Evolutionary conservation across 2,797 vertebrate species (phyloP), one percentile per base, ranked within the genome.

Genomic region (Tapirus indicus): DNA sequence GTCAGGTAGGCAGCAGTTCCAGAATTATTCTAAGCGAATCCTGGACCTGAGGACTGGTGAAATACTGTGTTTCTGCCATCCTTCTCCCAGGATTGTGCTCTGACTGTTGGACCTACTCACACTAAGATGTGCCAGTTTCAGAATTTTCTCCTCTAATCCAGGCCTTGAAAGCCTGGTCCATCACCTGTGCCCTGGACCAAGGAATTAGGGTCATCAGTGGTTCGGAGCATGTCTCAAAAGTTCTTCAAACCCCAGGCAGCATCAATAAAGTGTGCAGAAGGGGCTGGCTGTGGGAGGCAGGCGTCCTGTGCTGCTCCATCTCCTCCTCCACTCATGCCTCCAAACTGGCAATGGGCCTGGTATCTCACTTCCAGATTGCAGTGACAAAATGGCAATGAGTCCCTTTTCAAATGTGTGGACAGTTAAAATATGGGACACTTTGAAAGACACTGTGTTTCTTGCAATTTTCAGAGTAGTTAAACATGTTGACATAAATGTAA

Each of bases 341-440:
- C n/a, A 14, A 32, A 13, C 32, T 72, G 85, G 18, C 25, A 35
- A n/a, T 12, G 11, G 0, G 1, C 20, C 56, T 47, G 9, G 3
- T 16, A 0, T 35, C 79, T 86, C 14, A 2, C 0, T 2, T n/a
- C 27, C 13, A 35, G 9, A 2, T 17, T 5, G 29, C 16, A 0
- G 41, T 25, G 6, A 38, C 12, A 60, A n/a, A 74, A 32, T 18
- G n/a, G 25, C 47, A 58, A 72, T 0, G 2, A 86, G 49, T 5
- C n/a, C 10, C 54, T 47, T 71, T 80, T 85, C 56, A 74, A 62
- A 38, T 60, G 7, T 41, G 25, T 10, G 6, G n/a, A 71, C 64
- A 64, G 49, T 49, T 83, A 25, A 89, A 66, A 66, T 20, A 75
- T 5, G 20, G 52, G n/a, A 1, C 13, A 23, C 38, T 52, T 75